Evolutionary conservation across 2,888 invertebrate species (phyloP).

Genomic region (Aspidiotus rigidus): DNA sequence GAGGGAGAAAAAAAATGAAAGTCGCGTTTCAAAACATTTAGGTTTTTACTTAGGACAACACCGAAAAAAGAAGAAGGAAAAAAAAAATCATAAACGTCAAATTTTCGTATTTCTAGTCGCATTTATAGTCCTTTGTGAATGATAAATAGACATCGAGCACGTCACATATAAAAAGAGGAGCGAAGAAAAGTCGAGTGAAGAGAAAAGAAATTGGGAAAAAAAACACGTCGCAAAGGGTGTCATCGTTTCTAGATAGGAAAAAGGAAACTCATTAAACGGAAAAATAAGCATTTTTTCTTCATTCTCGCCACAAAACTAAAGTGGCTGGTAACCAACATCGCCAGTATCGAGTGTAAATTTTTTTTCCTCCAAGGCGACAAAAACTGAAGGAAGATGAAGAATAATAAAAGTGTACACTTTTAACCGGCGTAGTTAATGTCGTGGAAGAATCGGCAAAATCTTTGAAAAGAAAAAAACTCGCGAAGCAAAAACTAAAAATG

Average conservation of each 20-base stretch:
- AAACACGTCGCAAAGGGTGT: constrained; percentile 16
- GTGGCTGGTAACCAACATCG: constrained; percentile 3
- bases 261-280: constrained; percentile 33
- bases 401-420: constrained; percentile 34
- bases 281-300: constrained; percentile 32
- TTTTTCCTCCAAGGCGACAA: constrained; percentile 28
- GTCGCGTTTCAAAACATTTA: too few species aligned
- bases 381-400: constrained; percentile 34
- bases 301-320: neutral
- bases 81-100: constrained; percentile 32
- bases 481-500: constrained; percentile 7
- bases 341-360: constrained; percentile 28
- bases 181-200: too few species aligned
- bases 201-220: constrained; percentile 11
- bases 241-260: constrained; percentile 25
- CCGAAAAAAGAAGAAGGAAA: neutral
- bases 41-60: too few species aligned
- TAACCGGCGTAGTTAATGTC: constrained; percentile 33
- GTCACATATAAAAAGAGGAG: constrained; percentile 14
- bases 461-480: constrained; percentile 23
- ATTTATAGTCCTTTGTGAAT: constrained; percentile 21
- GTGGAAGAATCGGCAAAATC: constrained; percentile 31
- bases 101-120: constrained; percentile 26
- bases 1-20: too few species aligned
- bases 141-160: constrained; percentile 18